Evolutionary conservation across 2,888 invertebrate species (phyloP), one percentile per base, ranked within the genome.

Genomic region (Charanyca ferruginea): DNA sequence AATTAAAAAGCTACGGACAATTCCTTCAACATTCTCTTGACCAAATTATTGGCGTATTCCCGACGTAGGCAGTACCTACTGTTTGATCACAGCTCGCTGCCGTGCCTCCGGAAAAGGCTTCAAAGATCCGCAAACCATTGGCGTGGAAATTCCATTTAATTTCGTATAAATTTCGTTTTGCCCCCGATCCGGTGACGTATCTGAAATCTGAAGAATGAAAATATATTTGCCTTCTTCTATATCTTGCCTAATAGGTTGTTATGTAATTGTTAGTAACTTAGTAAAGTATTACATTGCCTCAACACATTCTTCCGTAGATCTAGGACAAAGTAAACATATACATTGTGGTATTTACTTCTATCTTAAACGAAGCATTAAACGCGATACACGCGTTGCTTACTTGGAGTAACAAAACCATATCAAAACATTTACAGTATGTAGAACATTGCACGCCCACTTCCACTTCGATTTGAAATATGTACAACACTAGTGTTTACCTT

Each of bases 121-220:
- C 88, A 87, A 88, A 90, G 88, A 89, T 89, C 85, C 86, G 74
- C 80, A 83, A 89, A 81, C 85, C 89, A 85, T 83, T 90, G 86
- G 81, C 82, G 88, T 87, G 87, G 91, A 94, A 93, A 93, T 89
- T 91, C 89, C 88, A 91, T 93, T 93, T 91, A 90, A 92, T 93
- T 89, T 87, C 80, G 87, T 79, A 83, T 83, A 81, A 83, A 87
- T 87, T 88, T 85, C 83, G 79, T 84, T 77, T 81, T 78, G 80
- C 80, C 47, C 58, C 67, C 67, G 49, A 58, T 52, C 41, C 58
- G 60, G 41, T 68, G 68, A 68, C 69, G 69, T 74, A 78, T 54
- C 57, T 72, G 65, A 73, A 59, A 61, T 54, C 57, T 70, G 65
- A 73, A 59, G 64, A 72, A 65, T 52, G 47, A 49, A 54, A 58